These are phyloP conservation scores for Parazoanthus darwini DNA, from an alignment of 92 coral and sea anemone species.

Conservation along the genomic window DNA sequence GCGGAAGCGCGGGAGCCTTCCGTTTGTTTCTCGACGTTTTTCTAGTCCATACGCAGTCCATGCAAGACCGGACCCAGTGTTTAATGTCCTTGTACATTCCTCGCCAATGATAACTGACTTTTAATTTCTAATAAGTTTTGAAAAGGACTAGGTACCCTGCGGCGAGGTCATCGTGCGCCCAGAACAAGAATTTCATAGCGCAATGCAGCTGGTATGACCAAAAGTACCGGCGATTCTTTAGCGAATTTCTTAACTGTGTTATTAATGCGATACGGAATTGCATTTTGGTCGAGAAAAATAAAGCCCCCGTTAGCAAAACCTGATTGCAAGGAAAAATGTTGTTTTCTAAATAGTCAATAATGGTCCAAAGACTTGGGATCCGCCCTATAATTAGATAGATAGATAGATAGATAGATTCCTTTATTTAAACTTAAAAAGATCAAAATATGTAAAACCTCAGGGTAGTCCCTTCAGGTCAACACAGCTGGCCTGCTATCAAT, in stretches of 20 bases:
- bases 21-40: not conserved
- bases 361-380: too few species aligned
- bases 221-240: not conserved
- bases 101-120: conserved; percentile 44
- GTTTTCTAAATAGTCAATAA: too few species aligned
- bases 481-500: too few species aligned
- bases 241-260: not conserved
- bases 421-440: too few species aligned
- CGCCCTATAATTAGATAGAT: too few species aligned
- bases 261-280: conserved; percentile 29
- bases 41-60: not conserved
- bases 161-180: conserved; percentile 47
- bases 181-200: conserved; percentile 47
- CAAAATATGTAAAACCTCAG: too few species aligned
- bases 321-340: too few species aligned
- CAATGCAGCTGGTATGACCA: conserved; percentile 47
- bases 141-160: conserved; percentile 62
- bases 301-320: too few species aligned
- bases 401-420: too few species aligned
- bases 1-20: not conserved
- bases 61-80: not conserved
- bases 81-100: conserved; percentile 59
- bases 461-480: too few species aligned
- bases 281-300: not conserved
- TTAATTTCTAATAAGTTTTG: conserved; percentile 57